These are phyloP conservation scores for Chirona hameri DNA, from an alignment of 2,888 invertebrate genomes.

Conservation along the genomic window DNA sequence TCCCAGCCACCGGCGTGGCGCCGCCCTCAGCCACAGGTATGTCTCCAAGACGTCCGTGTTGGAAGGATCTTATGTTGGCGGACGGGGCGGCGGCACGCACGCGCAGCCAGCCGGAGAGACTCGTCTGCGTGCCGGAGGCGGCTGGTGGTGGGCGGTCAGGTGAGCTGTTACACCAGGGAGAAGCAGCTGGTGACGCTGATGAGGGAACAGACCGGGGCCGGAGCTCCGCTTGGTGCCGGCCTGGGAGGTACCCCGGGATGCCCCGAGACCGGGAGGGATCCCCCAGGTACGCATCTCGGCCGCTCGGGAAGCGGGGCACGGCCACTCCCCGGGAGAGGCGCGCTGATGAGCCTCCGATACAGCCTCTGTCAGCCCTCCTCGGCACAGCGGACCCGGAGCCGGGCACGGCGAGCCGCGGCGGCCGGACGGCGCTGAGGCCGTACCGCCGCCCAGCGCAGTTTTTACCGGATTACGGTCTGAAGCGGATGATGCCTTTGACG, in stretches of 20 bases:
- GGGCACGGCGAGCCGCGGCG: background rate
- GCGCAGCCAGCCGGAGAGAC: background rate
- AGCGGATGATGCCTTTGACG: background rate
- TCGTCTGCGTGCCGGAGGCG: background rate
- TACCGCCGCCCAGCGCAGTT: background rate
- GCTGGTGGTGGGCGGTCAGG: background rate
- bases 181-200: too few species aligned
- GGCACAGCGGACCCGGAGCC: background rate
- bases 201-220: too few species aligned
- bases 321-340: background rate
- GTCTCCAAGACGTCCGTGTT: background rate
- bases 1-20: background rate
- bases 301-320: background rate
- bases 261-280: too few species aligned
- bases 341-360: background rate
- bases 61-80: conserved; percentile 1
- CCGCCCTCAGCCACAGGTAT: background rate
- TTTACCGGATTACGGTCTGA: background rate
- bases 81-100: background rate
- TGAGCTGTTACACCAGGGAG: too few species aligned
- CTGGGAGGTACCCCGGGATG: too few species aligned
- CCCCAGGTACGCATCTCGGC: background rate
- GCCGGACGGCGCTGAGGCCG: background rate
- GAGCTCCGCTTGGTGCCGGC: too few species aligned
- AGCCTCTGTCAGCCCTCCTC: background rate